Base-by-base conservation (phyloP, 92 coral and sea anemone genomes). In the Palythoa grandis region DNA sequence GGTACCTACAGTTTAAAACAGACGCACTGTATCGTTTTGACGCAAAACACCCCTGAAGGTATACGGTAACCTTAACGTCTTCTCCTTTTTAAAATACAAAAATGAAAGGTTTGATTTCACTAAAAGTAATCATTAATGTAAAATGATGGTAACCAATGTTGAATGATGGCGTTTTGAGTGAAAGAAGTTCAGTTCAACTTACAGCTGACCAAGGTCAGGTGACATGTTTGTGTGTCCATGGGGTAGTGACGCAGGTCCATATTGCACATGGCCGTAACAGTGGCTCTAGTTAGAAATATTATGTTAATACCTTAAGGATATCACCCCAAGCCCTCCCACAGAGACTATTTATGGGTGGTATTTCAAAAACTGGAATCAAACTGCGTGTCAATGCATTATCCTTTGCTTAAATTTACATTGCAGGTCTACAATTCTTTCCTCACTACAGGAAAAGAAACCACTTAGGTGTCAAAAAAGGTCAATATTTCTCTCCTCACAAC, bases 161-260 rank as follows among this genome's bases (percentile, higher is more conserved):
- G 11, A 13, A n/a, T 22, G 79, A 22, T 29, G 15, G 14, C 12
- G 13, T 22, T n/a, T 11, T 52, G 11, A 13, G 43, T 22, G 79
- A 22, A 39, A n/a, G 20, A 9, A 19, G 17, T 43, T 75, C 9
- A 52, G 63, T 38, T 43, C 23, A 48, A 84, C 91, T 89, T 70
- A 89, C 91, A 89, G 80, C 91, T 89, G 25, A 89, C 86, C 56
- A 89, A 70, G 52, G 75, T 83, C 37, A 89, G 63, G 16, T 72
- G 83, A 20, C 91, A 89, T 69, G 91, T 89, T 74, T 89, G 91
- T 38, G 68, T 89, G 65, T 89, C 91, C 75, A 74, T 84, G 5
- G 91, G 91, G 47, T 89, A 89, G 67, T 89, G 82, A n/a, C 67
- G 86, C n/a, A 89, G 71, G 65, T 89, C 75, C 91, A 89, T 89